Conservation (phyloP, 2,113 vertebrate species). For the Gymnorhina tibicen region DNA sequence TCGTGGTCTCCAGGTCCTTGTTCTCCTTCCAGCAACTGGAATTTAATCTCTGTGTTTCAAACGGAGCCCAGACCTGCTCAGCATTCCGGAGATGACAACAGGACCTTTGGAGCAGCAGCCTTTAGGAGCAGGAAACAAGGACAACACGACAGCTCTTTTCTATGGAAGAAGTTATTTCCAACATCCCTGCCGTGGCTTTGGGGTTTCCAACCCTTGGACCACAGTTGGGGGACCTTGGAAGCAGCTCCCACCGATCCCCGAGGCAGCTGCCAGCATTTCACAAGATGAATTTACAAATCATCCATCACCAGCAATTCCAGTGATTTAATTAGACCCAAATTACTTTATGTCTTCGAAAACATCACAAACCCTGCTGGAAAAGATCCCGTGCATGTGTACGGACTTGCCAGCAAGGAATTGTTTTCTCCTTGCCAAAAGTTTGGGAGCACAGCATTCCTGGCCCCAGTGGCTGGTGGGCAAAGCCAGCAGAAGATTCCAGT, state of each 20-base stretch:
- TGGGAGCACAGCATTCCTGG: neutral
- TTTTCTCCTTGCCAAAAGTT: neutral
- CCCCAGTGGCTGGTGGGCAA: neutral
- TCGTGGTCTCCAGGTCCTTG: neutral
- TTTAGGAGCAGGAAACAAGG: neutral
- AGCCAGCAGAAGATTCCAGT: neutral
- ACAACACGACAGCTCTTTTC: neutral
- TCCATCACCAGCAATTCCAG: neutral
- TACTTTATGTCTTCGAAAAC: neutral
- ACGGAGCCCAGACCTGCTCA: neutral
- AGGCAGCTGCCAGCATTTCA: neutral
- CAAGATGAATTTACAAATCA: neutral
- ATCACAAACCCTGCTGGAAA: neutral
- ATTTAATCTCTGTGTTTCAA: neutral
- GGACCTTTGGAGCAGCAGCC: neutral
- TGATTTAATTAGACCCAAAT: neutral
- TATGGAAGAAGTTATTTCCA: neutral
- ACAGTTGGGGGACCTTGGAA: rapidly evolving
- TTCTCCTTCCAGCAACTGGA: neutral
- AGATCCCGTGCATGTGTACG: neutral
- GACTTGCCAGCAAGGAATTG: neutral
- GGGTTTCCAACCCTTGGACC: neutral
- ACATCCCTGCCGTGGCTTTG: neutral
- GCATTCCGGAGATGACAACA: neutral
- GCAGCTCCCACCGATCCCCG: neutral